Evolutionary conservation across 1,140 invertebrate species (phyloP).

Genomic region (Brevipalpus yothersi): DNA sequence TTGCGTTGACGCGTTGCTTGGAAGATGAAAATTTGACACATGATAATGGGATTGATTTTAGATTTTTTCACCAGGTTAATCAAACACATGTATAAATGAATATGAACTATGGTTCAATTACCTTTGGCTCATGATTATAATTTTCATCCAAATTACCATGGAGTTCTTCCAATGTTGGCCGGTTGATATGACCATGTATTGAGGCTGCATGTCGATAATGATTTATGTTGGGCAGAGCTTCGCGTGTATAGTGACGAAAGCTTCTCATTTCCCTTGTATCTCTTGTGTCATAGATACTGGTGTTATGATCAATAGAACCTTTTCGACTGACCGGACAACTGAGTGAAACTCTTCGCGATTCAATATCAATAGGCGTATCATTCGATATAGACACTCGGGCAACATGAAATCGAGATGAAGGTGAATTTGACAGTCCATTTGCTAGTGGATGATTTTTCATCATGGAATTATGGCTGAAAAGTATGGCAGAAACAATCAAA

Average conservation of each 20-base stretch:
- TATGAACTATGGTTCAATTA: background rate
- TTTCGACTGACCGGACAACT: background rate
- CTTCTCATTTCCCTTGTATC: conserved; percentile 50
- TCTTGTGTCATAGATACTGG: background rate
- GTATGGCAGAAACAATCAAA: too few species aligned
- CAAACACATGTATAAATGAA: background rate
- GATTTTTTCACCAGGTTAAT: background rate
- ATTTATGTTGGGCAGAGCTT: conserved; percentile 66
- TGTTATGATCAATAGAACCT: background rate
- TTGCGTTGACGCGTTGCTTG: too few species aligned
- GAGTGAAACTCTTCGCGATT: too few species aligned
- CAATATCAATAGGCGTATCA: too few species aligned
- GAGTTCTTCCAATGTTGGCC: conserved; percentile 72
- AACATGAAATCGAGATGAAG: too few species aligned
- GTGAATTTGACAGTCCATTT: too few species aligned
- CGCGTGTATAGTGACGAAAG: conserved; percentile 61
- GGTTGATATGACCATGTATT: conserved; percentile 51
- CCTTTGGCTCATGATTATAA: background rate
- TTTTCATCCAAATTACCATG: conserved; percentile 31
- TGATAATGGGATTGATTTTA: background rate
- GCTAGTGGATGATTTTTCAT: too few species aligned
- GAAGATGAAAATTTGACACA: too few species aligned
- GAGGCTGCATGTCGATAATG: conserved; percentile 84
- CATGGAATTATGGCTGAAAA: too few species aligned
- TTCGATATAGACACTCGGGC: too few species aligned